Conservation (phyloP, 2,797 vertebrate genomes). For the Darevskia mixta region DNA sequence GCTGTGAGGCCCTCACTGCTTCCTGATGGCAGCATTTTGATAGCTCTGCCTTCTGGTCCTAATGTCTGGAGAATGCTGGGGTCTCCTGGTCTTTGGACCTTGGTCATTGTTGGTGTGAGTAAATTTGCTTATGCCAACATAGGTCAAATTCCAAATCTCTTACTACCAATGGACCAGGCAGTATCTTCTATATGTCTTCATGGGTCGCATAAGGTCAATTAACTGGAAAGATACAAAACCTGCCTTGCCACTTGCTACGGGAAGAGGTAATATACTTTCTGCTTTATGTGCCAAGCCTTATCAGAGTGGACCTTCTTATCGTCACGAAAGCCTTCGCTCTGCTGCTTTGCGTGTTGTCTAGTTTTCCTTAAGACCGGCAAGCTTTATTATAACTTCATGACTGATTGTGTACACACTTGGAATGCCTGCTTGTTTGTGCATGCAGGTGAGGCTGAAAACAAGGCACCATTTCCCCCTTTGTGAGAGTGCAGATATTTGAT, state of each 20-base stretch:
- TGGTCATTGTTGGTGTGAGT: not conserved
- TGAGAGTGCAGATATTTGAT: not conserved
- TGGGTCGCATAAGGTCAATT: rapidly evolving
- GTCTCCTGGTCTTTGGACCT: not conserved
- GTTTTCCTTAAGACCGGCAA: not conserved
- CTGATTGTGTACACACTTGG: not conserved
- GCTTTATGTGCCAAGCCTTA: rapidly evolving
- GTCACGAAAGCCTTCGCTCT: not conserved
- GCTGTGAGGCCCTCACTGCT: too few species aligned
- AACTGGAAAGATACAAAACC: conserved; percentile 33
- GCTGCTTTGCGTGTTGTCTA: not conserved
- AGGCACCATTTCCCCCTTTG: not conserved
- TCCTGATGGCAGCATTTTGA: too few species aligned
- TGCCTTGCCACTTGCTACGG: conserved; percentile 6
- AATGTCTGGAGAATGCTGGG: not conserved
- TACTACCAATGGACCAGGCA: too few species aligned
- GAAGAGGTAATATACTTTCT: not conserved
- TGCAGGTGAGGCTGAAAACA: not conserved
- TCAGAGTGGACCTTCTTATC: not conserved
- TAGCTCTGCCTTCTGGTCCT: not conserved
- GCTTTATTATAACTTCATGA: not conserved
- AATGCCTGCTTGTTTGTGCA: rapidly evolving
- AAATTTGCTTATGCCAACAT: not conserved
- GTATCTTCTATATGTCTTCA: not conserved
- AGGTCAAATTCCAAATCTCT: not conserved